A percentile compares a stretch with the other conserved stretches of the same genome.
Conservation (phyloP, 2,113 vertebrate genomes). For the Oostethus manadensis region DNA sequence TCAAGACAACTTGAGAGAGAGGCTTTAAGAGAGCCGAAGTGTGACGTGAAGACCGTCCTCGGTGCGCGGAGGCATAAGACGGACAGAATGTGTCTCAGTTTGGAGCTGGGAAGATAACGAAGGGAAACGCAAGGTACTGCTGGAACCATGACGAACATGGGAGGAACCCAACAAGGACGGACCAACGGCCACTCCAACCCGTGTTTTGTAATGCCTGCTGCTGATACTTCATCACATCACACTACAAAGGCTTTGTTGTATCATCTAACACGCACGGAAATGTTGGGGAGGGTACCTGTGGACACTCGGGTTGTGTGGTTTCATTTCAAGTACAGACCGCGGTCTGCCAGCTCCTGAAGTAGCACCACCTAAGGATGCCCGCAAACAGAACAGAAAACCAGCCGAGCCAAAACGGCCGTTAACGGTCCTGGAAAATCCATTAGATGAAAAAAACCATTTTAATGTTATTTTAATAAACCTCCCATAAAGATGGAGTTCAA, state of each 20-base stretch:
- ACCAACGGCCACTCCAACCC: constrained; percentile 5
- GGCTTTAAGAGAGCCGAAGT: neutral
- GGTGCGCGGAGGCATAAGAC: constrained; percentile 11
- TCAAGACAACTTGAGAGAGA: neutral
- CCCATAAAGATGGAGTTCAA: too few species aligned
- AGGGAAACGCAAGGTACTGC: constrained; percentile 19
- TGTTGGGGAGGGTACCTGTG: too few species aligned
- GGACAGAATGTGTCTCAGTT: constrained; percentile 13
- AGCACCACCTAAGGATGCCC: too few species aligned
- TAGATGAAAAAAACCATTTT: too few species aligned
- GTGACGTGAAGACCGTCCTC: constrained; percentile 26
- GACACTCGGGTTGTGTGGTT: too few species aligned
- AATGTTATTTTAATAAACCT: too few species aligned
- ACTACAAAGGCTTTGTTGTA: too few species aligned
- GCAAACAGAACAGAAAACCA: too few species aligned
- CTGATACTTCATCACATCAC: neutral
- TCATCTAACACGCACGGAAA: constrained; percentile 3
- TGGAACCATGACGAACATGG: constrained; percentile 9
- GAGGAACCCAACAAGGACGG: constrained; percentile 11
- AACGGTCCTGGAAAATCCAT: too few species aligned
- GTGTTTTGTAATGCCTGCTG: neutral
- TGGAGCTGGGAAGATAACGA: constrained; percentile 55
- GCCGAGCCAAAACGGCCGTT: too few species aligned
- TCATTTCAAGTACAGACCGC: too few species aligned
- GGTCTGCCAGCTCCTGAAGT: too few species aligned